Evolutionary conservation across 2,797 vertebrate genomes (phyloP), one percentile per base, ranked within the genome.

Genomic region (Acanthurus lineatus): DNA sequence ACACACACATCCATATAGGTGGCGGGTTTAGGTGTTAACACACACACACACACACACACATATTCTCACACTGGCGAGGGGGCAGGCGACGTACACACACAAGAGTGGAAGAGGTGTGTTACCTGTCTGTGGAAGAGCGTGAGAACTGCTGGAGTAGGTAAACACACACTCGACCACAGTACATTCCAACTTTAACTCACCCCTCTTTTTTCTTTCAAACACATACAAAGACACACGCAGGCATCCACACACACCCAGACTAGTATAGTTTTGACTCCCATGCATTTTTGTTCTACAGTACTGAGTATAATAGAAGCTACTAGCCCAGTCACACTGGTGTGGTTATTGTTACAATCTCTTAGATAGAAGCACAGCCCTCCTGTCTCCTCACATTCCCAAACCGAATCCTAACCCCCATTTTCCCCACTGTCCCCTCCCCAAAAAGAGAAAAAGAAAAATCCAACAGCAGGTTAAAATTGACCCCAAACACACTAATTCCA

Each of bases 341-440:
- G 93, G 92, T 94, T 94, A 91, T 93, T 92, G 88, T 95, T 95
- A 95, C 95, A 95, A 95, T 95, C 94, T 96, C 92, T 89, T 92
- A 91, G 93, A 95, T 93, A 94, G 90, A 94, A 92, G 90, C 86
- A 91, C 90, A 90, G 81, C 81, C 82, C 87, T 79, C 85, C 87
- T 62, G 67, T 77, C 74, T 62, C 77, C 81, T 82, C 83, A 79
- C 78, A 44, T 52, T 77, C 73, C 60, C 51, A 32, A 75, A 51
- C 73, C 22, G 0, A 65, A 66, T 40, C 82, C 83, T 66, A 9
- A 75, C 60, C 85, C 80, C 76, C 52, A 2, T 28, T 15, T 9
- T 10, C 72, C 88, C 82, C 52, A 2, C 28, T 15, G 7, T 10
- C 74, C 88, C 82, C 53, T 17, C 68, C 79, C 76, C 40, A 3